Conservation (phyloP, 2,113 vertebrate species). For the Hemichromis elongatus region DNA sequence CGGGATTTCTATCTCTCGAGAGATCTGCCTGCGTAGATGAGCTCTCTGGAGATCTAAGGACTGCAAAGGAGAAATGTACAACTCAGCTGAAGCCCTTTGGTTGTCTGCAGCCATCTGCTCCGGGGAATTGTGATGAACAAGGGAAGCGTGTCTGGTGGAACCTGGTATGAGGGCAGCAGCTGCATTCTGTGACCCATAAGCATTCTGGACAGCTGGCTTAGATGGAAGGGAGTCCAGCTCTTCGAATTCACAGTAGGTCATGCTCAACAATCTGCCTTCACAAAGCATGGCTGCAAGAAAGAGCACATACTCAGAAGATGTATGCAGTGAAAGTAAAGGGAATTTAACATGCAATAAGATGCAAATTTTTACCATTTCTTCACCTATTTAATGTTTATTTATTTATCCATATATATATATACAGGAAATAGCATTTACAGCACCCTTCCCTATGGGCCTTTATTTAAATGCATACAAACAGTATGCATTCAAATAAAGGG, state of each 20-base stretch:
- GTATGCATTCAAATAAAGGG: not conserved
- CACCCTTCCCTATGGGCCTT: not conserved
- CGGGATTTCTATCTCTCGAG: constrained; percentile 63
- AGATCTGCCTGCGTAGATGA: constrained; percentile 45
- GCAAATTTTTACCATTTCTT: not conserved
- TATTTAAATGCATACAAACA: not conserved
- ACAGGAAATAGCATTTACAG: not conserved
- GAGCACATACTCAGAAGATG: not conserved
- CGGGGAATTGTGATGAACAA: constrained; percentile 35
- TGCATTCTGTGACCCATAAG: constrained; percentile 38
- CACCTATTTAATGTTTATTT: not conserved
- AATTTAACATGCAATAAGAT: not conserved
- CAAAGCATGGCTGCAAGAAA: constrained; percentile 83
- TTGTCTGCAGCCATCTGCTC: constrained; percentile 51
- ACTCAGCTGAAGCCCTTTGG: not conserved
- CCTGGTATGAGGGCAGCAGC: constrained; percentile 26
- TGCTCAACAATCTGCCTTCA: constrained; percentile 83
- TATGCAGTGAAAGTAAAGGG: not conserved
- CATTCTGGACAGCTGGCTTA: not conserved
- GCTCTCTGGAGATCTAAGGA: not conserved
- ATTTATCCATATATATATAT: not conserved
- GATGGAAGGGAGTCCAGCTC: not conserved
- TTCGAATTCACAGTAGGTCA: constrained; percentile 69
- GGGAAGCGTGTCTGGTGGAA: constrained; percentile 1
- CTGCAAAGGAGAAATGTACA: constrained; percentile 9